These are phyloP conservation scores for Euzophera pinguis DNA, from an alignment of 2,888 invertebrate species.

Conservation along the genomic window DNA sequence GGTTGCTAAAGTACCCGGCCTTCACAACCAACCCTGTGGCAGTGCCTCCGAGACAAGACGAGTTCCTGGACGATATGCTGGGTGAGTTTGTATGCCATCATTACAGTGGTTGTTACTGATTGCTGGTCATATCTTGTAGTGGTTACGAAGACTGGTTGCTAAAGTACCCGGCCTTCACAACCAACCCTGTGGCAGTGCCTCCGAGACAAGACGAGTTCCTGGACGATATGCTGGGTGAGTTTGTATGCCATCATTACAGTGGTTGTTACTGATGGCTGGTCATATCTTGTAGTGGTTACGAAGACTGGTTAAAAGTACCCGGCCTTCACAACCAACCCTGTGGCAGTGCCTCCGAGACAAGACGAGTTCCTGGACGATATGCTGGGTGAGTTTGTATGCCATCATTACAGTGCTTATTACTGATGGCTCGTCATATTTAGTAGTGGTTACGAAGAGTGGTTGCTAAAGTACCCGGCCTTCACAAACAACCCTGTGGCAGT, in stretches of 20 bases:
- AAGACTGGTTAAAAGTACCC: constrained; percentile 91
- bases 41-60: constrained; percentile 67
- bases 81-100: constrained; percentile 30
- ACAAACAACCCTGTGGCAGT: constrained; percentile 86
- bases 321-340: constrained; percentile 86
- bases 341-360: constrained; percentile 77
- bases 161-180: constrained; percentile 87
- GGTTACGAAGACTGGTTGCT: constrained; percentile 89
- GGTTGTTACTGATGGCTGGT: too few species aligned
- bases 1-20: constrained; percentile 89
- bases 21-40: constrained; percentile 87
- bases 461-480: constrained; percentile 87
- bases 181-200: constrained; percentile 83
- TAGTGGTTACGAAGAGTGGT: constrained; percentile 86
- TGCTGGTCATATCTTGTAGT: too few species aligned
- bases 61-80: constrained; percentile 72
- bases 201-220: constrained; percentile 63
- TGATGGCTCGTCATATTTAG: too few species aligned
- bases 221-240: constrained; percentile 74
- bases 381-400: constrained; percentile 44
- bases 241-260: too few species aligned
- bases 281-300: constrained; percentile 72
- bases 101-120: too few species aligned
- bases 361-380: constrained; percentile 67
- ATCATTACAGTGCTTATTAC: too few species aligned